A percentile compares a stretch with the other conserved stretches of the same genome.
phyloP scores from a whole-genome alignment of 2,797 vertebrate species.

The Heteromormyrus szaboi region DNA sequence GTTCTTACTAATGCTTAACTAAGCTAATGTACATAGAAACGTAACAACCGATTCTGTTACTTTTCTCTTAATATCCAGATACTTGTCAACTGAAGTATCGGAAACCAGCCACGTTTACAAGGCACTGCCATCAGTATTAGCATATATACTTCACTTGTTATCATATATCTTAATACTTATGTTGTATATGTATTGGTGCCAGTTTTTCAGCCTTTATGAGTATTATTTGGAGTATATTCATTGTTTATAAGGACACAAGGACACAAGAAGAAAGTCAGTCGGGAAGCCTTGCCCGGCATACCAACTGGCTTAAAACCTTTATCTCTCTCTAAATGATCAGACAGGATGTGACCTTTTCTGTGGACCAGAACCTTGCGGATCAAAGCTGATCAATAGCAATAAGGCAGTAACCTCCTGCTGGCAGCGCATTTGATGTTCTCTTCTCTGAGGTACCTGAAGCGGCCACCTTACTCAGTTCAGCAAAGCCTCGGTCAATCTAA shows the following conservation, averaged over 20 bases:
- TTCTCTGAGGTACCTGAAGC: slow-evolving; percentile 48
- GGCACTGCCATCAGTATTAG: neutral
- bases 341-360: slow-evolving; percentile 59
- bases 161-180: neutral
- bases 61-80: neutral
- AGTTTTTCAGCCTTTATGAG: neutral
- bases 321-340: neutral
- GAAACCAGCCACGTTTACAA: neutral
- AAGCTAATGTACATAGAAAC: neutral
- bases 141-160: neutral
- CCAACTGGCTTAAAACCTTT: neutral
- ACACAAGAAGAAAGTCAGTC: neutral
- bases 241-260: neutral
- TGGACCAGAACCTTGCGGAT: slow-evolving; percentile 62
- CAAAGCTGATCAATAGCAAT: slow-evolving; percentile 71
- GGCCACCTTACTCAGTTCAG: neutral
- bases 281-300: neutral
- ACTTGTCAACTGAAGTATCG: neutral
- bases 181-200: neutral
- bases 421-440: slow-evolving; percentile 59
- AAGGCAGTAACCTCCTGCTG: slow-evolving; percentile 50
- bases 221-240: neutral
- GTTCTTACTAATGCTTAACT: neutral
- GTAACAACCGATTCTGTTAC: neutral
- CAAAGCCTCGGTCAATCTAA: slow-evolving; percentile 57